phyloP scores from a whole-genome alignment of 1,140 invertebrate species.

The Meloidogyne floridensis region DNA sequence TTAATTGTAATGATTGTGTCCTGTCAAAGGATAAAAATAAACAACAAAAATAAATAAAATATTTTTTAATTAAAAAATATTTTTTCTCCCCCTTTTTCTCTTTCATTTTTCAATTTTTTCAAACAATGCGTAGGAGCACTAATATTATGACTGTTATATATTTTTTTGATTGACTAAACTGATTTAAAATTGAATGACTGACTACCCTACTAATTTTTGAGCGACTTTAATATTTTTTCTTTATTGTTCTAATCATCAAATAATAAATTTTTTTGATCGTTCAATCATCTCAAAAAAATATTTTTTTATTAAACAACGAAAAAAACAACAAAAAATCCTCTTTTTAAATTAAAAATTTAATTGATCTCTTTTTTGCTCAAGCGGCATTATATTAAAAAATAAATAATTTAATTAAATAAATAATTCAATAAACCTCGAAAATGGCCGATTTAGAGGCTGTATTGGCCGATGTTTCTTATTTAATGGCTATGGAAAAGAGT shows the following conservation, averaged over 20 bases:
- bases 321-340: not conserved
- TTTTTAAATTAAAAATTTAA: not conserved
- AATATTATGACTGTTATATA: not conserved
- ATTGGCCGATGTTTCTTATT: conserved; percentile 98
- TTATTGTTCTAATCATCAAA: not conserved
- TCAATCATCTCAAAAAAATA: not conserved
- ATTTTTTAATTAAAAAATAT: not conserved
- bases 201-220: conserved; percentile 7
- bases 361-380: conserved; percentile 18
- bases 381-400: not conserved
- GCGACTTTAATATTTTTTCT: not conserved
- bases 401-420: not conserved
- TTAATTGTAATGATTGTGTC: conserved; percentile 1
- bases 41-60: not conserved
- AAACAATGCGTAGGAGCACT: not conserved
- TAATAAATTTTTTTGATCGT: not conserved
- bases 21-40: not conserved
- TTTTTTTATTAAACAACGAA: conserved; percentile 5
- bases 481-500: conserved; percentile 99
- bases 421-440: not conserved
- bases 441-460: conserved; percentile 34
- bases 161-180: not conserved
- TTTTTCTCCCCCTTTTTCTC: not conserved
- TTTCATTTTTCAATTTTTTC: not conserved
- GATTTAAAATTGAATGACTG: not conserved